Evolutionary conservation across 2,888 invertebrate species (phyloP).

Genomic region (Metellina segmentata): DNA sequence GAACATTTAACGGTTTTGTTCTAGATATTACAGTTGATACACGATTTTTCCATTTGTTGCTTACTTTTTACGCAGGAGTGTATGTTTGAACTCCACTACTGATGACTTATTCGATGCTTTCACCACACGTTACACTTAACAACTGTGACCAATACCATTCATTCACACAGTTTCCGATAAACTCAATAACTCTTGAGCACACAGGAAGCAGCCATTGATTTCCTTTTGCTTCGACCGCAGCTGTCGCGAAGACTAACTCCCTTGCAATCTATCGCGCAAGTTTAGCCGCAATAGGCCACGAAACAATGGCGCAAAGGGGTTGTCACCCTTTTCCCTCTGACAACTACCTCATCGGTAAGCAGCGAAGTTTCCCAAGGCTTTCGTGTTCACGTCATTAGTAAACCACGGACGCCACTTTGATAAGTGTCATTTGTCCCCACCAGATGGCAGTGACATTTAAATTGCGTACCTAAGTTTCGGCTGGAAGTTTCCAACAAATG

Average conservation of each 20-base stretch:
- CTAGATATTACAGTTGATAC: too few relatives aligned
- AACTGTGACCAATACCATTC: not conserved
- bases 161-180: not conserved
- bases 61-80: too few relatives aligned
- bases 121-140: not conserved
- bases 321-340: conserved; percentile 12
- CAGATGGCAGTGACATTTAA: conserved; percentile 72
- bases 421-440: conserved; percentile 68
- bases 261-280: not conserved
- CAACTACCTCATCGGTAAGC: conserved; percentile 10
- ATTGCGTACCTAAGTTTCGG: conserved; percentile 47
- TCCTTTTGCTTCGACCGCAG: too few relatives aligned
- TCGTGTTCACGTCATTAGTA: conserved; percentile 61
- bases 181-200: not conserved
- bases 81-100: too few relatives aligned
- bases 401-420: conserved; percentile 47
- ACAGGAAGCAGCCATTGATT: too few relatives aligned
- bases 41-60: too few relatives aligned
- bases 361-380: conserved; percentile 4
- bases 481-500: conserved; percentile 43
- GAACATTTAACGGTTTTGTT: too few relatives aligned
- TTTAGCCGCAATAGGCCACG: not conserved
- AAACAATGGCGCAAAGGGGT: conserved; percentile 18
- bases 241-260: not conserved
- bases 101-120: too few relatives aligned